Conservation (phyloP, 2,888 invertebrate genomes). For the Caenorhabditis sinica region DNA sequence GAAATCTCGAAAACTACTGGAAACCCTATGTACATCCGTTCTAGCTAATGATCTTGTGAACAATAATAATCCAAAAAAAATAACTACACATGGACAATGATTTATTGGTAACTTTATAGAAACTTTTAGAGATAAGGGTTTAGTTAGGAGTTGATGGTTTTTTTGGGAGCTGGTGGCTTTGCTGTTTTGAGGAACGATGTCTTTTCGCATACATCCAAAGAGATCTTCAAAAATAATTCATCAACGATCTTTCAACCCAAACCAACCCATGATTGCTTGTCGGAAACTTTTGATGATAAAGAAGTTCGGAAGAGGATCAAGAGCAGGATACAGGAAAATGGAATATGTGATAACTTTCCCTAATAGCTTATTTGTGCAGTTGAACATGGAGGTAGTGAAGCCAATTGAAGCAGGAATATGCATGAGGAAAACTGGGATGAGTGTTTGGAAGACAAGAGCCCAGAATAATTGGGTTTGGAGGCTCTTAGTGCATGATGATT, state of each 20-base stretch:
- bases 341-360: not conserved
- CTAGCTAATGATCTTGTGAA: no score
- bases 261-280: slow-evolving; percentile 6
- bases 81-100: no score
- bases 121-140: not conserved
- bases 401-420: slow-evolving; percentile 41
- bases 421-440: slow-evolving; percentile 54
- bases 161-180: not conserved
- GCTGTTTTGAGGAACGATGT: not conserved
- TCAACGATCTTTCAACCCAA: not conserved
- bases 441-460: slow-evolving; percentile 43
- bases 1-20: no score
- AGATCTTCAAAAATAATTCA: not conserved
- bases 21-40: no score
- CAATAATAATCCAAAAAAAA: no score
- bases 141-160: no score
- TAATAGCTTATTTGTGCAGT: not conserved
- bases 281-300: slow-evolving; percentile 25
- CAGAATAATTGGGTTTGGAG: slow-evolving; percentile 54
- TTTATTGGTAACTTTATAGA: not conserved
- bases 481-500: not conserved
- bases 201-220: not conserved
- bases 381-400: not conserved
- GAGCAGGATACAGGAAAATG: slow-evolving; percentile 29
- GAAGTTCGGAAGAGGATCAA: slow-evolving; percentile 14